A percentile compares a stretch with the other conserved stretches of the same genome.
phyloP scores from a whole-genome alignment of 2,797 vertebrate species.

The Premnoplex brunnescens region DNA sequence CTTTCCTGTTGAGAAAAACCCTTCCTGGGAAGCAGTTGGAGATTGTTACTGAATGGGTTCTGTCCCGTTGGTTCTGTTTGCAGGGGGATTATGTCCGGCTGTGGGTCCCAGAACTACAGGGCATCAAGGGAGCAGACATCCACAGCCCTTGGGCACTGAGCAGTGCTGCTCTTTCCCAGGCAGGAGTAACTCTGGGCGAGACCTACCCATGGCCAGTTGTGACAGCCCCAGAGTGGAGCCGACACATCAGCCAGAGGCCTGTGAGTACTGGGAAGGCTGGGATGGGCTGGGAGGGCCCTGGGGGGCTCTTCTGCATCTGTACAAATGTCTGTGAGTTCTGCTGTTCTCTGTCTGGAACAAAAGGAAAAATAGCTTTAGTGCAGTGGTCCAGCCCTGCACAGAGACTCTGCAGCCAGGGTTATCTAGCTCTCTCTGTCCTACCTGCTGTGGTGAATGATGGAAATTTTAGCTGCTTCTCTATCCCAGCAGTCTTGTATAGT shows the following conservation, averaged over 20 bases:
- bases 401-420: background rate
- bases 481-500: background rate
- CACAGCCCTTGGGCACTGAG: constrained; percentile 83
- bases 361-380: background rate
- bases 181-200: constrained; percentile 70
- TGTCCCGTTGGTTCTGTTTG: background rate
- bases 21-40: background rate
- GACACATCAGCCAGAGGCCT: constrained; percentile 75
- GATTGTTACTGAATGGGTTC: background rate
- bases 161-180: constrained; percentile 68
- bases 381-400: background rate
- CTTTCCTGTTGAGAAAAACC: background rate
- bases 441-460: background rate
- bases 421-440: background rate
- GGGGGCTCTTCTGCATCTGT: background rate
- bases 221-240: constrained; percentile 77
- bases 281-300: background rate
- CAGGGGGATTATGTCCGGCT: constrained; percentile 82
- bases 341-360: background rate
- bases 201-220: constrained; percentile 81
- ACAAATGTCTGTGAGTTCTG: background rate
- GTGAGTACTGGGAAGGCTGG: constrained; percentile 63
- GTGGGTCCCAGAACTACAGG: constrained; percentile 82
- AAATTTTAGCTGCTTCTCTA: background rate
- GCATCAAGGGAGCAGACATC: constrained; percentile 75